Base-by-base conservation (phyloP, 2,113 vertebrate genomes). In the Delphinus delphis region DNA sequence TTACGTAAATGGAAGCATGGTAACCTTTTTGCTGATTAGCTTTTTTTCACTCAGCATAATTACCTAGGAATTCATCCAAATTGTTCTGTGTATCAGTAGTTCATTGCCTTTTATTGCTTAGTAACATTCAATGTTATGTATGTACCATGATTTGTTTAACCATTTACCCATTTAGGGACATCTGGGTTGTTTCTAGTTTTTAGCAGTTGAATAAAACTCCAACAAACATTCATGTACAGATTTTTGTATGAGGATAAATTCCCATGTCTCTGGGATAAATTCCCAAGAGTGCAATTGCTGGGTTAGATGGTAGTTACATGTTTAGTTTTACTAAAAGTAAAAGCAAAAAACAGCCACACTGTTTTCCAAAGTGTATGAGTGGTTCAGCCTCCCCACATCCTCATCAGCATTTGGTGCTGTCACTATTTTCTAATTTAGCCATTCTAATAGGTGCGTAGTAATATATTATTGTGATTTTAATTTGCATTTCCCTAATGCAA, bases 231-330 rank as follows among this genome's bases (percentile, higher is more conserved):
- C 41, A 17, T 23, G 58, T 76, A 74, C 68, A 90, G n/a, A 67
- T 74, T n/a, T 80, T 83, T 41, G 21, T 74, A 12, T 74, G 79
- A 83, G 58, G 2, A 80, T 70, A 83, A 44, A 58, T 83, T 89
- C 89, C n/a, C 47, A 89, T 95, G 67, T 95, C 58, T 36, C 14
- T 83, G 28, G n/a, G 47, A 74, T 41, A 74, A 94, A 74, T 83
- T 36, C 23, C 15, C 11, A 74, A 74, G 12, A 58, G 28, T 95
- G 23, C 28, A 90, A 47, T 28, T 73, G 17, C 23, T 90, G 23
- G 28, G 44, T 74, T 36, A 67, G 33, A 74, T 50, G 58, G 11
- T 67, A 41, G 47, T 18, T 74, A 18, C 21, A 53, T 53, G 21
- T 74, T 82, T 82, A 33, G 14, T 82, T 83, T 95, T 83, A 67